A percentile compares a stretch with the other conserved stretches of the same genome.
phyloP scores from a whole-genome alignment of 2,113 vertebrate species.

The Holacanthus passer region DNA sequence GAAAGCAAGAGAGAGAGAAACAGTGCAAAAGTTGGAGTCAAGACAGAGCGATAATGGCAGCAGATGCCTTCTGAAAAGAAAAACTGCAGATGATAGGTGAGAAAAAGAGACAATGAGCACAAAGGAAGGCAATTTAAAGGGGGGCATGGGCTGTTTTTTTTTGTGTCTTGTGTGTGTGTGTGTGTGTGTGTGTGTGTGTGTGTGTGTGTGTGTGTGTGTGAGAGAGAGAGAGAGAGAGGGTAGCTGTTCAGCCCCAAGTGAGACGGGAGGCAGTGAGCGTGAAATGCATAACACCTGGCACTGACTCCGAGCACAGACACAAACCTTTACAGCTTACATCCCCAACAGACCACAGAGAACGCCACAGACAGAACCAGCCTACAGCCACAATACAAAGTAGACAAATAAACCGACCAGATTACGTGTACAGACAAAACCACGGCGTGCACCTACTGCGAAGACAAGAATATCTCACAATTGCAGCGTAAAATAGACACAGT shows the following conservation, averaged over 20 bases:
- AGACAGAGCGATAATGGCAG: conserved; percentile 39
- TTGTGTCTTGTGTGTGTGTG: conserved; percentile 24
- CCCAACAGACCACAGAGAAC: background rate
- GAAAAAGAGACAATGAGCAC: conserved; percentile 26
- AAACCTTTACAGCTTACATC: conserved; percentile 38
- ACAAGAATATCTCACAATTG: background rate
- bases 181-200: conserved; percentile 5
- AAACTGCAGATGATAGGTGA: conserved; percentile 36
- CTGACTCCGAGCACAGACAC: conserved; percentile 43
- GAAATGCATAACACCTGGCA: conserved; percentile 73
- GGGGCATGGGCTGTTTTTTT: background rate
- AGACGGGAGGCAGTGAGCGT: conserved; percentile 56
- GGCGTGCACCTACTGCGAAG: conserved; percentile 1
- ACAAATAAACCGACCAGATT: conserved; percentile 35
- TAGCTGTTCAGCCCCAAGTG: conserved; percentile 42
- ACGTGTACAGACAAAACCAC: conserved; percentile 15
- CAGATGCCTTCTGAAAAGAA: conserved; percentile 45
- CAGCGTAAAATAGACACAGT: conserved; percentile 14
- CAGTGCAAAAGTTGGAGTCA: conserved; percentile 39
- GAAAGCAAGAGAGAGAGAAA: conserved; percentile 3
- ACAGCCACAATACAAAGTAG: conserved; percentile 27
- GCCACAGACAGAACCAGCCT: conserved; percentile 20
- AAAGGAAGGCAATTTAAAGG: conserved; percentile 11
- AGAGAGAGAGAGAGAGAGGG: too few species aligned
- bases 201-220: conserved; percentile 12